Evolutionary conservation across 2,113 vertebrate genomes (phyloP).

Genomic region (Microcebus murinus): DNA sequence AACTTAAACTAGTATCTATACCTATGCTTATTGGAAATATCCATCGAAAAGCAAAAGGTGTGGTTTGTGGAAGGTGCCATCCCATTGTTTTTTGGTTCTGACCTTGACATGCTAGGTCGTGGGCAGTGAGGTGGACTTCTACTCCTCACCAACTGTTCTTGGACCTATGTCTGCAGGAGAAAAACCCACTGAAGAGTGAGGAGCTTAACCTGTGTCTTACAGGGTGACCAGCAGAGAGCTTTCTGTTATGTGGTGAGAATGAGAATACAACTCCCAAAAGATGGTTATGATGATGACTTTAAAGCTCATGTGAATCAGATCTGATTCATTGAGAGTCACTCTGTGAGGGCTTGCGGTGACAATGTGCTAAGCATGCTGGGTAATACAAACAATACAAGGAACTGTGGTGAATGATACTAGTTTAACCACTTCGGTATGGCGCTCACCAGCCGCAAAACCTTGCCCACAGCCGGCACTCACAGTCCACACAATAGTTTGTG

Average conservation of each 20-base stretch:
- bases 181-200: rapidly evolving
- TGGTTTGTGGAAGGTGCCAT: neutral
- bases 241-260: neutral
- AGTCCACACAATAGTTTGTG: no score
- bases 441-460: no score
- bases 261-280: neutral
- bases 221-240: neutral
- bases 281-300: neutral
- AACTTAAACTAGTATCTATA: neutral
- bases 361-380: neutral
- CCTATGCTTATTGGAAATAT: neutral
- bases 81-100: neutral
- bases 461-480: no score
- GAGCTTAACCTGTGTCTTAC: neutral
- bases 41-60: neutral
- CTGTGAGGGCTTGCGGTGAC: neutral
- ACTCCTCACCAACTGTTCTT: neutral
- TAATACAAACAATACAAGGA: neutral
- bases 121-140: neutral
- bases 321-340: neutral
- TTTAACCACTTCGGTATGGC: neutral
- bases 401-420: neutral
- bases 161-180: neutral
- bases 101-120: neutral
- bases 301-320: neutral